Base-by-base conservation (phyloP, 2,113 vertebrate genomes). In the Neolamprologus cancellatus region DNA sequence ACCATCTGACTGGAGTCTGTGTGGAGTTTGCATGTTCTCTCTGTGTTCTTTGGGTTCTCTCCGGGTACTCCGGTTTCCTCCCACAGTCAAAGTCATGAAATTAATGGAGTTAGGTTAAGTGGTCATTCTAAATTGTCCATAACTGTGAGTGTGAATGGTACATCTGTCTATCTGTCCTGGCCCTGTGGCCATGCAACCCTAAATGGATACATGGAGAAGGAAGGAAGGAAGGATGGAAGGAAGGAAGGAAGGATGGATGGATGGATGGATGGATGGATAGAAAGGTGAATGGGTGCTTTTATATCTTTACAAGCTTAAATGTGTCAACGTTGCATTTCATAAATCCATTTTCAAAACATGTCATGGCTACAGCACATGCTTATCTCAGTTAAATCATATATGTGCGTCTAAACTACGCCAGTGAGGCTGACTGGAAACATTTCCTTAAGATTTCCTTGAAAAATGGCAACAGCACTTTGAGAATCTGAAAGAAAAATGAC, bases 211-310 rank as follows among this genome's bases (percentile, higher is more conserved):
- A 34, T 34, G 28, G 55, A 59, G 1, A 57, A 0, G 4, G 4
- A 59, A 6, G 25, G 25, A 17, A 4, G 54, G n/a, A 20, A 25
- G 23, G 46, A 17, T 4, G 46, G 20, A 23, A 25, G 23, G 46
- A 17, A 8, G 46, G 20, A 23, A 1, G 20, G 53, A 52, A 0
- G 48, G 46, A 48, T 0, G 17, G 4, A 50, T 1, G 1, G 53
- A 57, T 2, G 2, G 13, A 23, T 23, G 48, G 46, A 48, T 0
- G 3, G 50, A 53, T 1, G 1, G 53, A 57, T 2, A 1, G 13
- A 17, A 57, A 30, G 55, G 20, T 41, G 36, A 41, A 69, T 25
- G 64, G n/a, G 13, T 69, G 36, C 12, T 15, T 71, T 71, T 71
- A 5, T 44, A 15, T 25, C 66, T 69, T 69, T 4, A 25, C 66